Base-by-base conservation (phyloP, 2,113 vertebrate species). In the Columbina picui region DNA sequence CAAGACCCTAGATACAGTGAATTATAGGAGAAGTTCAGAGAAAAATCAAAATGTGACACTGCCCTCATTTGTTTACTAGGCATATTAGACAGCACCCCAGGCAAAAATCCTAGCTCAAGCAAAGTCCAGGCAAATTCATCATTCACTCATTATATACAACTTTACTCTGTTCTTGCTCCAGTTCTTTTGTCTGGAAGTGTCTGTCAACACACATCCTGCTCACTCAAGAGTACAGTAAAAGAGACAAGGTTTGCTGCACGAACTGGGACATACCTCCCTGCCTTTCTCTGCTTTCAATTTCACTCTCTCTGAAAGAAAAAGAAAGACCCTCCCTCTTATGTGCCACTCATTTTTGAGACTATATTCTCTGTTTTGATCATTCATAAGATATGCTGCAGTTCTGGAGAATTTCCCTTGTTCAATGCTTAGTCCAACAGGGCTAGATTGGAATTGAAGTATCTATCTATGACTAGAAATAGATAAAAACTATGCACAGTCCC, bases 321-420 rank as follows among this genome's bases (percentile, higher is more conserved):
- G 14, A 64, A 61, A 55, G 14, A 0, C 12, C 15, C 18, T 4
- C 2, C 4, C 4, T 25, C 14, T 55, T 41, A 6, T 0, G 2
- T 0, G 1, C 21, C 18, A 12, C 59, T 38, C 76, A 39, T 25
- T 49, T 83, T 39, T 63, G 59, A 80, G 45, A 11, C 30, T 4
- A 13, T 57, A 27, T 60, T 55, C 14, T 70, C 53, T 45, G 18
- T 34, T 56, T 53, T 34, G 19, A 65, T 47, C 38, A 43, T 8
- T 57, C 6, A 14, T 10, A 52, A 87, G 61, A 52, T 8, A 69
- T 0, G 0, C 1, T 14, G 59, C 55, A 73, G 18, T 45, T 32
- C 36, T 29, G 13, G 67, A 83, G 45, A 61, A n/a, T 55, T 45
- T 64, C 26, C 43, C 32, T 21, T 0, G 3, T 61, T 65, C 45